These are phyloP conservation scores for Archips crataeganus DNA, from an alignment of 2,888 invertebrate genomes.

Conservation along the genomic window DNA sequence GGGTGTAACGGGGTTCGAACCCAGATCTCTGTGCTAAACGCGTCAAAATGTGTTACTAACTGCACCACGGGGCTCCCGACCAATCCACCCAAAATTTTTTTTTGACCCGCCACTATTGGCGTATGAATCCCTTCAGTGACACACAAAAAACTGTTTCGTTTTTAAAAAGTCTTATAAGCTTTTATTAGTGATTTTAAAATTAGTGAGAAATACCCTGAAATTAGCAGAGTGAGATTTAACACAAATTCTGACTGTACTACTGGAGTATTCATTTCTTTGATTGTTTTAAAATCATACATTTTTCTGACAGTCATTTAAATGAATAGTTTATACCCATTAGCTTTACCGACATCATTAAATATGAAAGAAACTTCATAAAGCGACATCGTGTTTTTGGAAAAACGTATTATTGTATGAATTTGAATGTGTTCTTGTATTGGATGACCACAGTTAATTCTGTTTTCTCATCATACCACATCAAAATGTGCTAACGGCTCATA, in stretches of 20 bases:
- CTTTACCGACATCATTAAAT: conserved; percentile 57
- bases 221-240: conserved; percentile 52
- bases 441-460: neutral
- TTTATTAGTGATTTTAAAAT: conserved; percentile 22
- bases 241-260: conserved; percentile 30
- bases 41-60: too few relatives aligned
- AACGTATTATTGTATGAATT: neutral
- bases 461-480: neutral
- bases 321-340: conserved; percentile 58
- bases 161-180: neutral
- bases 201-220: conserved; percentile 51
- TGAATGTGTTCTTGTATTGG: neutral
- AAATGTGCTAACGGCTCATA: conserved; percentile 18
- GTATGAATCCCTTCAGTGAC: too few relatives aligned
- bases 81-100: too few relatives aligned
- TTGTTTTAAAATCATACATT: conserved; percentile 21
- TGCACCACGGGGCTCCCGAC: too few relatives aligned
- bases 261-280: conserved; percentile 48
- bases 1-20: too few relatives aligned
- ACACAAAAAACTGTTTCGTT: too few relatives aligned
- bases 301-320: conserved; percentile 48
- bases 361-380: conserved; percentile 38
- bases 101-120: too few relatives aligned
- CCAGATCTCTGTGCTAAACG: too few relatives aligned
- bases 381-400: neutral